Evolutionary conservation across 2,888 invertebrate genomes (phyloP).

Genomic region (Phyllotreta striolata): DNA sequence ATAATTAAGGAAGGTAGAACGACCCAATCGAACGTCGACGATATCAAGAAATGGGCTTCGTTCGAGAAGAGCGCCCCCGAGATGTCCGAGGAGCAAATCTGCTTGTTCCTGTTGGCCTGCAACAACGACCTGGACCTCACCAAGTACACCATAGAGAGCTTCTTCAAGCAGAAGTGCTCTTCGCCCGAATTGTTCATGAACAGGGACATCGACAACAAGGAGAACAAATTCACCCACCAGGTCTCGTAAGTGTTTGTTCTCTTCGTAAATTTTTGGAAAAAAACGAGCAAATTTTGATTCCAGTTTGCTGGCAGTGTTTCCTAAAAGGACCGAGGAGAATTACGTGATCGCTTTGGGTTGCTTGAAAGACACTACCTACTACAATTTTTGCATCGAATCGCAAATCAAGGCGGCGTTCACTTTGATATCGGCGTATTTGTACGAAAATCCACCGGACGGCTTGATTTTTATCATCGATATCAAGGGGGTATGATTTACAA

Average conservation of each 20-base stretch:
- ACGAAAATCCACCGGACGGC: conserved; percentile 45
- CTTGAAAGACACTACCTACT: conserved; percentile 49
- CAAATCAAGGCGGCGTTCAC: conserved; percentile 46
- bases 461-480: conserved; percentile 45
- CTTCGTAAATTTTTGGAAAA: conserved; percentile 8
- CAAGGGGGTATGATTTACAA: conserved; percentile 46
- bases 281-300: conserved; percentile 22
- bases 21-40: conserved; percentile 46
- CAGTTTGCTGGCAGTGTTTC: conserved; percentile 46
- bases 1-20: conserved; percentile 43
- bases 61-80: conserved; percentile 48
- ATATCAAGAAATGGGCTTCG: conserved; percentile 51
- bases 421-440: conserved; percentile 39
- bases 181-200: conserved; percentile 71
- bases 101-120: conserved; percentile 73
- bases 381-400: conserved; percentile 46
- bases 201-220: conserved; percentile 60
- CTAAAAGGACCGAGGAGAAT: conserved; percentile 49
- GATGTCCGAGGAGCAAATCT: conserved; percentile 68
- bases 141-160: conserved; percentile 69
- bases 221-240: conserved; percentile 61
- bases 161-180: conserved; percentile 67
- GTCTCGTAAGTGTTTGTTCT: conserved; percentile 67
- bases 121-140: conserved; percentile 67
- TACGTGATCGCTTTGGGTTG: conserved; percentile 41